These are phyloP conservation scores for Staurois parvus DNA, from an alignment of 2,797 vertebrate genomes.

Conservation along the genomic window DNA sequence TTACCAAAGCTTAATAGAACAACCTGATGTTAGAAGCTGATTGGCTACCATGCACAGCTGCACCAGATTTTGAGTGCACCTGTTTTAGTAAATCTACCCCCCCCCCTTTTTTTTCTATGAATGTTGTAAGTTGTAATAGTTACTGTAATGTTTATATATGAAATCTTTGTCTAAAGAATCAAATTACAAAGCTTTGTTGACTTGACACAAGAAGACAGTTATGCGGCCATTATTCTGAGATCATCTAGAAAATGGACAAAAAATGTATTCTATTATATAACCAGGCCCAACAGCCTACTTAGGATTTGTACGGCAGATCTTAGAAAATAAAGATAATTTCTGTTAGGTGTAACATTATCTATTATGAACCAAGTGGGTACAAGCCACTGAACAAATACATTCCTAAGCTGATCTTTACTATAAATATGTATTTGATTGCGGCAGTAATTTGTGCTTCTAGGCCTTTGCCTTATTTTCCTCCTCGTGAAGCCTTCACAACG, in stretches of 20 bases:
- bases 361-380: background rate
- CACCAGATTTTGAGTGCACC: too few relatives aligned
- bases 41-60: too few relatives aligned
- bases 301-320: background rate
- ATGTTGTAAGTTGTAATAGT: too few relatives aligned
- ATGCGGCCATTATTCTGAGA: background rate
- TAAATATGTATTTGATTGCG: background rate
- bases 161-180: background rate
- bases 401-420: constrained; percentile 19
- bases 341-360: constrained; percentile 1
- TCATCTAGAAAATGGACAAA: background rate
- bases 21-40: too few relatives aligned
- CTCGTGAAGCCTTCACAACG: constrained; percentile 2
- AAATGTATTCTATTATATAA: background rate
- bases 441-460: constrained; percentile 11
- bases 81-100: too few relatives aligned
- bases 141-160: too few relatives aligned
- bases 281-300: too few relatives aligned
- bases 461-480: constrained; percentile 15
- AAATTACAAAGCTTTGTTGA: background rate
- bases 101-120: too few relatives aligned
- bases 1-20: too few relatives aligned
- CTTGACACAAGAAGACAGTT: background rate
- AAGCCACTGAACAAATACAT: background rate
- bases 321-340: background rate